Evolutionary conservation across 2,113 vertebrate genomes (phyloP).

Genomic region (Dendropsophus ebraccatus): DNA sequence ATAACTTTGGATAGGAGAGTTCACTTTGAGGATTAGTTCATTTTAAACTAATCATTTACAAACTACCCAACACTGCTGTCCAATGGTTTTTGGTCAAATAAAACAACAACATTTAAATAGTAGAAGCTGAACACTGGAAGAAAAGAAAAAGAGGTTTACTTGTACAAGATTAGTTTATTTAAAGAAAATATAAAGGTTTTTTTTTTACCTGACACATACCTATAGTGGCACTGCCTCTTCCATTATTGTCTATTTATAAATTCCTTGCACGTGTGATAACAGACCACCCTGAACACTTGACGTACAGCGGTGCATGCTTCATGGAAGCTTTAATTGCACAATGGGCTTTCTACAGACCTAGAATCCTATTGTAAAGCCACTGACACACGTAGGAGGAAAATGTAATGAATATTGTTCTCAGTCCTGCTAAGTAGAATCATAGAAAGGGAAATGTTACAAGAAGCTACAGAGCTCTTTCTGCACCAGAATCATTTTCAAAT

Average conservation of each 20-base stretch:
- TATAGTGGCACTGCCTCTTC: too few species aligned
- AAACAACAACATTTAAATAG: neutral
- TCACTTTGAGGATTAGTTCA: too few species aligned
- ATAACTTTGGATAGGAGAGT: too few species aligned
- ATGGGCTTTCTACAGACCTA: neutral
- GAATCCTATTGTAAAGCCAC: slow-evolving; percentile 1
- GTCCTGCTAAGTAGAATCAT: neutral
- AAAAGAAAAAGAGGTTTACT: neutral
- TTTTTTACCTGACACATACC: neutral
- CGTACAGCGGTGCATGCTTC: neutral
- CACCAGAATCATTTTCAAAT: too few species aligned
- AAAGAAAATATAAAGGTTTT: neutral
- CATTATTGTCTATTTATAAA: slow-evolving; percentile 8
- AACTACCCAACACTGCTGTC: too few species aligned
- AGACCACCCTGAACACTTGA: neutral
- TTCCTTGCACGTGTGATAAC: neutral
- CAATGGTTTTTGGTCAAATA: neutral
- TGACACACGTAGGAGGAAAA: neutral
- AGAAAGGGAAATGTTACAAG: neutral
- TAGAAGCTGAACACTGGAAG: neutral
- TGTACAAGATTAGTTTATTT: neutral
- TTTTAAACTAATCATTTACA: too few species aligned
- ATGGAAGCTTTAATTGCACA: neutral
- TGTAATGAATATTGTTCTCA: neutral
- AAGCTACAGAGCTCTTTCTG: neutral